Evolutionary conservation across 2,888 invertebrate species (phyloP).

Genomic region (Caenorhabditis japonica): DNA sequence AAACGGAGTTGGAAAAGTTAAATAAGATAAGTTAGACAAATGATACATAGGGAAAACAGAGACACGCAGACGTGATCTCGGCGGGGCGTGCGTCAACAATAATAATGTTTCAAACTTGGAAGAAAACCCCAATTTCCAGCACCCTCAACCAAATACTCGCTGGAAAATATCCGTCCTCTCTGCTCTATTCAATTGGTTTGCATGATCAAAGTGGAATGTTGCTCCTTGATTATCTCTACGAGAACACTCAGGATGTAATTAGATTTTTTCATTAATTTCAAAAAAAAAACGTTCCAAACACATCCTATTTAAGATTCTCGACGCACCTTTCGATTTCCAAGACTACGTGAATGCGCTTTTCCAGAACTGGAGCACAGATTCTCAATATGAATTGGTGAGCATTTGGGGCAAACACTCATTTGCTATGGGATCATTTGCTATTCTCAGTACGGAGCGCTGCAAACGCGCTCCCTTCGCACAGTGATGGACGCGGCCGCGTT

Average conservation of each 20-base stretch:
- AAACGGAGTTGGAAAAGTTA: too few relatives aligned
- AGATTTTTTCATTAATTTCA: background rate
- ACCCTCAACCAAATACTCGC: constrained; percentile 7
- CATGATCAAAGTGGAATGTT: constrained; percentile 15
- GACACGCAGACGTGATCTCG: too few relatives aligned
- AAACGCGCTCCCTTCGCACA: too few relatives aligned
- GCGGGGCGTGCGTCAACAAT: too few relatives aligned
- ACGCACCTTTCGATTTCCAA: constrained; percentile 38
- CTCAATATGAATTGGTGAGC: constrained; percentile 12
- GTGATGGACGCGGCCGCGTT: too few relatives aligned
- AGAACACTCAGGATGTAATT: constrained; percentile 17
- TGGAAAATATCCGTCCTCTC: constrained; percentile 26
- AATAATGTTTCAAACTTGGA: background rate
- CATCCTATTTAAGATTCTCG: constrained; percentile 29
- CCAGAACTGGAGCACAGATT: constrained; percentile 38
- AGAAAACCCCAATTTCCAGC: constrained; percentile 9
- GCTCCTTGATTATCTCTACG: constrained; percentile 25
- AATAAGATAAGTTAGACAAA: too few relatives aligned
- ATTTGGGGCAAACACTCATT: too few relatives aligned
- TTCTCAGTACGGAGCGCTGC: too few relatives aligned
- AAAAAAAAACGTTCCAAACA: background rate
- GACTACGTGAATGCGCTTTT: constrained; percentile 26
- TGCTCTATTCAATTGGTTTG: constrained; percentile 32
- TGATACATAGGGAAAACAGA: too few relatives aligned
- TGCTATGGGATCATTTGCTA: too few relatives aligned